Evolutionary conservation across 2,888 invertebrate genomes (phyloP).

Genomic region (Orthosia gracilis): DNA sequence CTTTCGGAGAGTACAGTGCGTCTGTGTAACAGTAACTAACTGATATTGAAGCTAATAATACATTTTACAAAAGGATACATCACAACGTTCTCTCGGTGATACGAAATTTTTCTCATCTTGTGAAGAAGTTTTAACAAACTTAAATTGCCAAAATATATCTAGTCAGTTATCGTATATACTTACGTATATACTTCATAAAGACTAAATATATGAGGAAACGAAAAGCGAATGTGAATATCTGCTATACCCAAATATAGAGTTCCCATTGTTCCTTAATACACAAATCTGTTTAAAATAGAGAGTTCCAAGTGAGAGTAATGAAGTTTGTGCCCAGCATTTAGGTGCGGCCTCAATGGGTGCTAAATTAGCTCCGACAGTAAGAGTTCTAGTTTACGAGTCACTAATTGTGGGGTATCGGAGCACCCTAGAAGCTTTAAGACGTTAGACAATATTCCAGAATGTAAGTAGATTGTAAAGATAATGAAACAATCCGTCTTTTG

Average conservation of each 20-base stretch:
- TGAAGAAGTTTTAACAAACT: no score
- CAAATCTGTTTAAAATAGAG: slow-evolving; percentile 37
- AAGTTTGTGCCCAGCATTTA: slow-evolving; percentile 19
- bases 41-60: no score
- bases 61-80: no score
- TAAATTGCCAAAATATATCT: background rate
- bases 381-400: slow-evolving; percentile 35
- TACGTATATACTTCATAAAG: no score
- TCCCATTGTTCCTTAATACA: slow-evolving; percentile 14
- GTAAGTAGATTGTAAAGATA: background rate
- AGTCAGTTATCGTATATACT: no score
- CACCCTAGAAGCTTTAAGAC: slow-evolving; percentile 12
- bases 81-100: no score
- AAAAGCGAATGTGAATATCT: background rate
- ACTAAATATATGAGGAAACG: background rate
- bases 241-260: background rate
- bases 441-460: background rate
- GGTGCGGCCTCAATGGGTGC: slow-evolving; percentile 32
- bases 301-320: slow-evolving; percentile 36
- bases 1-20: no score
- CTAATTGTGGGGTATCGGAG: slow-evolving; percentile 33
- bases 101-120: no score
- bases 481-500: background rate
- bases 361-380: slow-evolving; percentile 44
- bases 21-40: no score